Base-by-base conservation (phyloP, 2,888 invertebrate species). In the Oegoconia quadripuncta region DNA sequence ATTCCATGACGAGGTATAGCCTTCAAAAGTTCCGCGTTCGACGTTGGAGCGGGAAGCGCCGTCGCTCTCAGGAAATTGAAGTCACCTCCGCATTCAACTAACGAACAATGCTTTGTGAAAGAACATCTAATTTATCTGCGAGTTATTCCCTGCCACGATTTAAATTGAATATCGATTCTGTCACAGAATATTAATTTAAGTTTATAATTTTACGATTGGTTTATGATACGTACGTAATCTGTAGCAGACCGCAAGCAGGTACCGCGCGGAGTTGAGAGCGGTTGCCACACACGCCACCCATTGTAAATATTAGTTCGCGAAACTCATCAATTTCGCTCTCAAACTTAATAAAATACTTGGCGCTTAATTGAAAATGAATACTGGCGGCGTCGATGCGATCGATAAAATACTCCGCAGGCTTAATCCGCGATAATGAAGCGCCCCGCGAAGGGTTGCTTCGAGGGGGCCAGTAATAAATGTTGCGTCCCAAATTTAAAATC, bases 361-460 rank as follows among this genome's bases (percentile, higher is more conserved):
- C 74, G 83, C 84, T 84, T 87, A 86, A 87, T 87, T 87, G 87
- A 87, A 87, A 87, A 87, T 84, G 87, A 87, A 86, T 87, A 86
- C 84, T 80, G 77, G 74, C 70, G 57, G 59, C 62, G 64, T 64
- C 68, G 71, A 75, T 70, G 64, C 75, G 86, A 86, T 87, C 87
- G 86, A 86, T 84, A 78, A 79, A 84, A 83, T 86, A 86, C 86
- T 81, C 84, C 84, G 67, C 83, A 81, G 82, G 76, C 74, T 81
- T 87, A 87, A 87, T 87, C 87, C 87, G 70, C 81, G 86, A 84
- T 87, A 84, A 87, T 87, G 86, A 87, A 86, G 76, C 75, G 65
- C 63, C 67, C 69, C 69, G 72, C 77, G 80, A 82, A 86, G 83
- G 86, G 83, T 80, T 83, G 80, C 71, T 69, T 68, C 59, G 74